Evolutionary conservation across 2,888 invertebrate species (phyloP).

Genomic region (Xestobium rufovillosum): DNA sequence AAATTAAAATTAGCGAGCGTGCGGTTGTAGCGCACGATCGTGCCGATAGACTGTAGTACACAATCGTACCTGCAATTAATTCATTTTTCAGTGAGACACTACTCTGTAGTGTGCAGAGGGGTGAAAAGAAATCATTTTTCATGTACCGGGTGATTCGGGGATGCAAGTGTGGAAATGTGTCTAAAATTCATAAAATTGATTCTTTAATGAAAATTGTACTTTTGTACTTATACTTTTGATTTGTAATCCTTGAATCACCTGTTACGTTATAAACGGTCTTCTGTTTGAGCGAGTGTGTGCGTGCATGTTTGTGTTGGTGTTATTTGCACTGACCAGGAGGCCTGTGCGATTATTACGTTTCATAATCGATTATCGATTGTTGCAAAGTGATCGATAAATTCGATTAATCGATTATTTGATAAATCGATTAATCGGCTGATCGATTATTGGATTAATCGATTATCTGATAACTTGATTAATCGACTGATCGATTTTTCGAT

Average conservation of each 20-base stretch:
- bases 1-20: too few relatives aligned
- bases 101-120: conserved; percentile 28
- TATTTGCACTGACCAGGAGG: not conserved
- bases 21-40: conserved; percentile 33
- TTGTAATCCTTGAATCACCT: conserved; percentile 24
- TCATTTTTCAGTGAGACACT: conserved; percentile 37
- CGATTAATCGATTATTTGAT: too few relatives aligned
- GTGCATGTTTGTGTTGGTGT: not conserved
- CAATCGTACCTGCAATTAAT: conserved; percentile 38
- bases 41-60: conserved; percentile 40
- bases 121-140: conserved; percentile 7
- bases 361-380: too few relatives aligned
- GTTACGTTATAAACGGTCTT: not conserved
- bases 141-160: not conserved
- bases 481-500: too few relatives aligned
- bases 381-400: too few relatives aligned
- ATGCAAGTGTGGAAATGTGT: not conserved
- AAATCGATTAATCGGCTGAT: too few relatives aligned
- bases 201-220: too few relatives aligned
- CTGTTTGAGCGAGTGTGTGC: too few relatives aligned
- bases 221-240: too few relatives aligned
- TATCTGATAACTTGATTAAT: too few relatives aligned
- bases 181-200: not conserved
- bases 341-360: too few relatives aligned
- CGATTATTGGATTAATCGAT: too few relatives aligned